Percentiles rank a stretch among this genome's conserved stretches.
Evolutionary conservation across 2,797 vertebrate genomes (phyloP).

Genomic region (Sebastes itinus): DNA sequence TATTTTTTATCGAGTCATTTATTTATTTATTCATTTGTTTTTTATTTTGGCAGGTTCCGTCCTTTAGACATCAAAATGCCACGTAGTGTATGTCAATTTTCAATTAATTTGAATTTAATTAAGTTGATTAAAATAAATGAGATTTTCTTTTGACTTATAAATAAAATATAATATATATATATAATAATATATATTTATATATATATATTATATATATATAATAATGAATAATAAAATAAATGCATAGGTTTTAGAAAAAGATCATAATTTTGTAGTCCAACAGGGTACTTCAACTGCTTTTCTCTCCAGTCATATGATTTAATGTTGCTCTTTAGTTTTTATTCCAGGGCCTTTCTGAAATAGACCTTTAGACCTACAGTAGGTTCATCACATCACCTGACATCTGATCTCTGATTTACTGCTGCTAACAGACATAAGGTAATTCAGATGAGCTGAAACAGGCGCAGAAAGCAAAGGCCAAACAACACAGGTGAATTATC

Average conservation of each 20-base stretch:
- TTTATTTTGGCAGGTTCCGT: too few relatives aligned
- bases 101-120: background rate
- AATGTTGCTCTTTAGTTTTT: background rate
- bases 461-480: conserved; percentile 35
- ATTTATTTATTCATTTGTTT: too few relatives aligned
- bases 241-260: background rate
- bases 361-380: background rate
- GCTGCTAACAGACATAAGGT: conserved; percentile 1
- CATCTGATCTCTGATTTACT: conserved; percentile 9
- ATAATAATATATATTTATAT: too few relatives aligned
- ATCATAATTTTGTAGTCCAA: background rate
- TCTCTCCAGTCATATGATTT: background rate
- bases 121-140: background rate
- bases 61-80: too few relatives aligned
- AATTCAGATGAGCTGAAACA: conserved; percentile 7
- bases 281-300: background rate
- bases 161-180: too few relatives aligned
- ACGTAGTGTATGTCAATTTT: background rate
- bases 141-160: background rate
- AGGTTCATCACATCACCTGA: background rate
- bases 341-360: background rate
- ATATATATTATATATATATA: too few relatives aligned
- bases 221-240: background rate
- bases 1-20: too few relatives aligned
- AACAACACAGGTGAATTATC: conserved; percentile 11